Evolutionary conservation across 2,888 invertebrate species (phyloP).

Genomic region (Nematopogon swammerdamellus): DNA sequence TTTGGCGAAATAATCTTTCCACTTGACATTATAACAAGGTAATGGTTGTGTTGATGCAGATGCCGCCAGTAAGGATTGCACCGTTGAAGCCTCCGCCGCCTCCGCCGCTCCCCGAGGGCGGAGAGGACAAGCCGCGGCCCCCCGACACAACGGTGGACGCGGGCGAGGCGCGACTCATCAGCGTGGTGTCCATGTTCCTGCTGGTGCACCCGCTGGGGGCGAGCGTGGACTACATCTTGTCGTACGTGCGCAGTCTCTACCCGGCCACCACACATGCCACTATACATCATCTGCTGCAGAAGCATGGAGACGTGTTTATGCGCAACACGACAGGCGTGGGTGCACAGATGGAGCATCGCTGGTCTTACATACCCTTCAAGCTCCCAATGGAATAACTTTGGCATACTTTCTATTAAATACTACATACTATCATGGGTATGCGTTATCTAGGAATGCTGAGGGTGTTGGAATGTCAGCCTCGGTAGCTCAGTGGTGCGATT

Average conservation of each 20-base stretch:
- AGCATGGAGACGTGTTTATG: conserved; percentile 77
- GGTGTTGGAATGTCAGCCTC: too few relatives aligned
- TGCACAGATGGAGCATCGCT: conserved; percentile 80
- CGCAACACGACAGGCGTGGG: conserved; percentile 78
- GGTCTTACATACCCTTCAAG: conserved; percentile 86
- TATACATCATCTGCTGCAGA: conserved; percentile 73
- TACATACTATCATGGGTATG: too few relatives aligned
- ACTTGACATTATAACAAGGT: too few relatives aligned
- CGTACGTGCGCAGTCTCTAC: conserved; percentile 82
- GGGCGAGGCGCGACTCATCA: conserved; percentile 35
- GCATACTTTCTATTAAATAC: too few relatives aligned
- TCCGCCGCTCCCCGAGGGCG: conserved; percentile 33
- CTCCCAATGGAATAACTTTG: too few relatives aligned
- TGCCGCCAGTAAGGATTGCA: neutral
- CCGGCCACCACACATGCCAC: conserved; percentile 68
- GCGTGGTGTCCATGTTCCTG: conserved; percentile 53
- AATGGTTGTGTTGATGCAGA: neutral
- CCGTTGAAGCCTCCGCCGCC: conserved; percentile 28
- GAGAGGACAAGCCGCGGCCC: conserved; percentile 13
- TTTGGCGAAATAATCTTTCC: too few relatives aligned
- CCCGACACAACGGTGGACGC: conserved; percentile 17
- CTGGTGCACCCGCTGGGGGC: conserved; percentile 92
- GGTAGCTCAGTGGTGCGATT: too few relatives aligned
- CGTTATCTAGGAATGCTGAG: too few relatives aligned
- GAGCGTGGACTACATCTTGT: conserved; percentile 85